These are phyloP conservation scores for Apistogramma diplotaenia DNA, from an alignment of 2,113 vertebrate species.

Conservation along the genomic window DNA sequence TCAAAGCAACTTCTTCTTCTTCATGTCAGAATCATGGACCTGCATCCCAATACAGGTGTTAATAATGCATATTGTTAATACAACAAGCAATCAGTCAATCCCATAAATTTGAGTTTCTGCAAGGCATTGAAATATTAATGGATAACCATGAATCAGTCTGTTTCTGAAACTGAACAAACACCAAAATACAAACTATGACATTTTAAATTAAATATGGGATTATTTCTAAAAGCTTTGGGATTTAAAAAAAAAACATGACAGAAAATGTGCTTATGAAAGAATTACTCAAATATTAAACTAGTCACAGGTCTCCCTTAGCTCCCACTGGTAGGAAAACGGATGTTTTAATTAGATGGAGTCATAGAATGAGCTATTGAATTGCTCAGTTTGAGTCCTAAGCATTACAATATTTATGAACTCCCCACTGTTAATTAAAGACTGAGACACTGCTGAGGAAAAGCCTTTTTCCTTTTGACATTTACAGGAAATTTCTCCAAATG, in stretches of 20 bases:
- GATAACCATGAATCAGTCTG: not conserved
- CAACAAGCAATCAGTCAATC: not conserved
- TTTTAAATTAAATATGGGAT: not conserved
- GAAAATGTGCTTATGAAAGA: not conserved
- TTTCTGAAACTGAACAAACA: not conserved
- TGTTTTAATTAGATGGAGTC: constrained; percentile 32
- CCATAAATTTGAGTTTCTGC: not conserved
- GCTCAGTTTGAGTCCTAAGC: not conserved
- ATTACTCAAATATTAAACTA: not conserved
- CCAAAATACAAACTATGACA: not conserved
- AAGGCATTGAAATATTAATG: not conserved
- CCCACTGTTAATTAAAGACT: not conserved
- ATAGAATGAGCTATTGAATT: not conserved
- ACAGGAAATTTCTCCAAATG: not conserved
- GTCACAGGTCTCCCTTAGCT: not conserved
- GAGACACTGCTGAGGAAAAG: not conserved
- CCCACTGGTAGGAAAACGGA: not conserved
- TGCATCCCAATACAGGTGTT: not conserved
- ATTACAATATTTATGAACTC: constrained; percentile 29
- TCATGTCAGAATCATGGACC: not conserved
- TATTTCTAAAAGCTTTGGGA: not conserved
- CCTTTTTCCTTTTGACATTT: not conserved
- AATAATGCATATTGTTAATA: not conserved
- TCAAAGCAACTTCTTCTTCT: constrained; percentile 23
- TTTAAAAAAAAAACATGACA: not conserved